Evolutionary conservation across 2,797 vertebrate species (phyloP).

Genomic region (Platyrinchus mystaceus): DNA sequence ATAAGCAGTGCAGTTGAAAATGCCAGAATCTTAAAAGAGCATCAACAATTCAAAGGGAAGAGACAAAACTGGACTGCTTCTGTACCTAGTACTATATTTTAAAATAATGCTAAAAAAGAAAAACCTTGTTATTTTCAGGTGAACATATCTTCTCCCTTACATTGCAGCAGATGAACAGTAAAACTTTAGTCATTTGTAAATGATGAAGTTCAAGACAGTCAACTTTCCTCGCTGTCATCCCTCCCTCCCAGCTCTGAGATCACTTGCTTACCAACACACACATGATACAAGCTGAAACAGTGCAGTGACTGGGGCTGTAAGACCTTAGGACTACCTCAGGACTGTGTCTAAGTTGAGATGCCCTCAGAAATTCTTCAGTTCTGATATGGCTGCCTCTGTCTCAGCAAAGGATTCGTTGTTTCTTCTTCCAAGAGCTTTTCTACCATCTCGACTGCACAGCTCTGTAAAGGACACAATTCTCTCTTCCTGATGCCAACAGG

Average conservation of each 20-base stretch:
- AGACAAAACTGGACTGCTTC: not conserved
- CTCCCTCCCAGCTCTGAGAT: accelerated
- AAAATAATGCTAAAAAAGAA: not conserved
- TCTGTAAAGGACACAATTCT: not conserved
- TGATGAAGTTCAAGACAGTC: not conserved
- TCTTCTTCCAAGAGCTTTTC: not conserved
- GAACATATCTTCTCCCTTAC: not conserved
- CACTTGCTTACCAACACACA: not conserved
- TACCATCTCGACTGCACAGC: not conserved
- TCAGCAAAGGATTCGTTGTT: not conserved
- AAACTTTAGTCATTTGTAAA: not conserved
- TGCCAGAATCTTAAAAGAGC: not conserved
- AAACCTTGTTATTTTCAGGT: not conserved
- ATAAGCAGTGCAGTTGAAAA: not conserved
- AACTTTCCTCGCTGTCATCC: not conserved
- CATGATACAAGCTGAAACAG: not conserved
- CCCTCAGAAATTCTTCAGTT: not conserved
- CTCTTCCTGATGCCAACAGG: not conserved
- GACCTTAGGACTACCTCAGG: not conserved
- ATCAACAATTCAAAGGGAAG: not conserved
- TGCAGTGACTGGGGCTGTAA: not conserved
- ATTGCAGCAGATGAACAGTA: not conserved
- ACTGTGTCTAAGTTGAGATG: not conserved
- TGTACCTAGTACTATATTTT: not conserved
- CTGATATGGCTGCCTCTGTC: not conserved